Base-by-base conservation (phyloP, 2,113 vertebrate species). In the Atractosteus spatula region DNA sequence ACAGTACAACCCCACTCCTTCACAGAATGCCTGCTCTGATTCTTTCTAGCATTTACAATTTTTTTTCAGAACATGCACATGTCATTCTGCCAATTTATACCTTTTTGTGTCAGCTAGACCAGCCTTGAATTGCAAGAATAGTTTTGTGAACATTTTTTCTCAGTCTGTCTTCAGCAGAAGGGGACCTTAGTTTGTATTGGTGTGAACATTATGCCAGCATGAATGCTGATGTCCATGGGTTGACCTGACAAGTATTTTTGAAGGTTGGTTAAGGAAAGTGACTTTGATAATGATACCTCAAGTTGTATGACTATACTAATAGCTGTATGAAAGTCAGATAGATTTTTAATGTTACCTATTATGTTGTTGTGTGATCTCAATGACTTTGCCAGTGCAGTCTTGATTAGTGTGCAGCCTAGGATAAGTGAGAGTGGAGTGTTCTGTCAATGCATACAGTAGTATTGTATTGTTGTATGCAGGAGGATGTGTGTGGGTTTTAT, bases 231-330 rank as follows among this genome's bases (percentile, higher is more conserved):
- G 64, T 66, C 3, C 4, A 66, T 66, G 13, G 8, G 55, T 42
- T 44, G 3, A 6, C 10, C 29, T 73, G 54, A 57, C 43, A 61
- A 51, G 57, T 67, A 41, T 12, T 11, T 59, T 45, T 44, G 41
- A 14, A 59, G 42, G 55, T 59, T 59, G 41, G 69, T 62, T 11
- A 56, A 55, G 63, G 43, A 43, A 66, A 67, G 71, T 42, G 8
- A 8, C 29, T 29, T 67, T 10, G 10, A 10, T 51, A 10, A 51
- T 51, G 47, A 51, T 3, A 42, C 41, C 54, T 17, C 11, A 1
- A 2, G 45, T 51, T 41, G 4, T 65, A 43, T 43, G 29, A 51
- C 61, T 51, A 43, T 13, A 65, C 8, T 41, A 8, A 55, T 29
- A 63, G 29, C 7, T 14, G 42, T 8, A 41, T 66, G 64, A 8